Evolutionary conservation across 2,888 invertebrate genomes (phyloP).

Genomic region (Stramonita haemastoma): DNA sequence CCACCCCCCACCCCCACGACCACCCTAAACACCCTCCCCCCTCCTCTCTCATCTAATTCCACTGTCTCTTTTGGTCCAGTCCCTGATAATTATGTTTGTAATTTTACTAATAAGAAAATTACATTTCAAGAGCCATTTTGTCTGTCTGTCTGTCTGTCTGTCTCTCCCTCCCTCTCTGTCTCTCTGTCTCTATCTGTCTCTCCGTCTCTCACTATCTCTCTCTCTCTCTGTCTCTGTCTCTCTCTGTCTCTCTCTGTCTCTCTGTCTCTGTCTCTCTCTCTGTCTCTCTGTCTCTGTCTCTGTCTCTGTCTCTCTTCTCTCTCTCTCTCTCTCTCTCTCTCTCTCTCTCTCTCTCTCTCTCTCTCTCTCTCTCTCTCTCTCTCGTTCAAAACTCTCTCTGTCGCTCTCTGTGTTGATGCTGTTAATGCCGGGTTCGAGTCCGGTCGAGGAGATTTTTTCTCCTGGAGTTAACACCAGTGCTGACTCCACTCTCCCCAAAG

Average conservation of each 20-base stretch:
- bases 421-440: no score
- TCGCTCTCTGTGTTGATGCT: no score
- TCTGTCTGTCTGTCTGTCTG: not conserved
- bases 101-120: no score
- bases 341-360: not conserved
- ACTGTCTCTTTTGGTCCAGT: no score
- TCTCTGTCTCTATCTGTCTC: not conserved
- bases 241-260: slow-evolving; percentile 11
- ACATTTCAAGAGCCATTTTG: not conserved
- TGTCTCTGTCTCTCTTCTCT: not conserved
- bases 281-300: not conserved
- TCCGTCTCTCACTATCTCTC: not conserved
- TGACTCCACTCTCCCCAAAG: no score
- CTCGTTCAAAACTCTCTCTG: no score
- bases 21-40: no score
- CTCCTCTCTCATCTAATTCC: no score
- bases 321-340: not conserved
- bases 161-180: not conserved
- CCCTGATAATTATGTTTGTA: no score
- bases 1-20: no score
- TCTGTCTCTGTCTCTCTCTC: not conserved
- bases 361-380: not conserved
- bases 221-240: not conserved
- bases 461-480: no score
- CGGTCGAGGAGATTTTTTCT: no score